phyloP scores from a whole-genome alignment of 2,113 vertebrate genomes.

The Lycaon pictus region DNA sequence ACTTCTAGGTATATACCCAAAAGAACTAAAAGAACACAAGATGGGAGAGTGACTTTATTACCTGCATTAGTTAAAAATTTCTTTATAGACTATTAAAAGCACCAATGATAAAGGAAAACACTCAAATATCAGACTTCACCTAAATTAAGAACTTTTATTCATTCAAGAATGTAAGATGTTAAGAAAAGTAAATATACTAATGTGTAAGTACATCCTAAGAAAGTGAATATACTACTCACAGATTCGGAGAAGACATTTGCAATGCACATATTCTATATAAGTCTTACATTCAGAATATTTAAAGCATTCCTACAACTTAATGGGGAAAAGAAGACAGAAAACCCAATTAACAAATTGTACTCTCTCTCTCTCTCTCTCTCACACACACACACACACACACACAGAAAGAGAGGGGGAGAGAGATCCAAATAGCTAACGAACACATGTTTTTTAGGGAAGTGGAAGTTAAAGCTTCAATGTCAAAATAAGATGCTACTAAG shows the following conservation, averaged over 20 bases:
- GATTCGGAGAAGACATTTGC: neutral
- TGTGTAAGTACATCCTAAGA: neutral
- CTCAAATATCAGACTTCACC: neutral
- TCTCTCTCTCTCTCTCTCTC: neutral
- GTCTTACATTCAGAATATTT: neutral
- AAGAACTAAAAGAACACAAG: neutral
- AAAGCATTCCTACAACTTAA: neutral
- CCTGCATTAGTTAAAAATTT: neutral
- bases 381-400: neutral
- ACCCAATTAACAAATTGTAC: neutral
- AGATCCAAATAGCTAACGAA: neutral
- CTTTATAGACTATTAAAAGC: neutral
- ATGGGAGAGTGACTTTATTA: neutral
- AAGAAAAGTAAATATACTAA: neutral
- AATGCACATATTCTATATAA: neutral
- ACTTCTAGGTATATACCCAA: neutral
- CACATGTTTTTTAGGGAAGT: neutral
- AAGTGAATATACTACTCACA: neutral
- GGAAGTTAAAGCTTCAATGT: neutral
- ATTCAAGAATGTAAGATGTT: neutral
- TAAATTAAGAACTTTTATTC: neutral
- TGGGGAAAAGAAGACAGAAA: neutral
- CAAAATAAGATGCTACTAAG: neutral
- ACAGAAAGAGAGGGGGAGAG: neutral
- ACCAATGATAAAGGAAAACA: slow-evolving; percentile 9